Conservation (phyloP, 1,140 invertebrate species). For the Drosophila serrata region DNA sequence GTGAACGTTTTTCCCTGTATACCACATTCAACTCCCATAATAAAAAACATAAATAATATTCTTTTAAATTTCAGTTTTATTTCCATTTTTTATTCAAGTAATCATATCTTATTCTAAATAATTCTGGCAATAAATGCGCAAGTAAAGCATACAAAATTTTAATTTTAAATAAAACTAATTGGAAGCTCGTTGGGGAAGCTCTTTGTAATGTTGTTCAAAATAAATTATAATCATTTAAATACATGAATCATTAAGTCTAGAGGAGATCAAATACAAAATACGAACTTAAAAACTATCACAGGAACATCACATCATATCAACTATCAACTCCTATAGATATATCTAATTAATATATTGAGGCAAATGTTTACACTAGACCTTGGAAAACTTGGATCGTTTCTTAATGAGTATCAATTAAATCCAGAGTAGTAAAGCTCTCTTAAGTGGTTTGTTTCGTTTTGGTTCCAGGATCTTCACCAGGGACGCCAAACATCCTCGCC, state of each 20-base stretch:
- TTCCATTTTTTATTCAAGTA: slow-evolving; percentile 5
- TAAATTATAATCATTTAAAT: slow-evolving; percentile 34
- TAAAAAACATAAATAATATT: not conserved
- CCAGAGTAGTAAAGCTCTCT: slow-evolving; percentile 73
- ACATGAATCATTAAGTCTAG: slow-evolving; percentile 41
- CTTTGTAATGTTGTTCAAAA: slow-evolving; percentile 23
- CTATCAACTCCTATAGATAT: slow-evolving; percentile 29
- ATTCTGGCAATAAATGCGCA: slow-evolving; percentile 24
- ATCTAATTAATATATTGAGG: slow-evolving; percentile 41
- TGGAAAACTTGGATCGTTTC: slow-evolving; percentile 64
- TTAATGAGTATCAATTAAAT: slow-evolving; percentile 44
- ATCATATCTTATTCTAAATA: slow-evolving; percentile 17
- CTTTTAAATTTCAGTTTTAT: not conserved
- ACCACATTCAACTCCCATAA: not conserved
- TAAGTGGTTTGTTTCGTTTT: slow-evolving; percentile 17
- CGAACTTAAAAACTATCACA: slow-evolving; percentile 81
- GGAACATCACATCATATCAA: slow-evolving; percentile 78
- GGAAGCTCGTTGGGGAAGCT: slow-evolving; percentile 72
- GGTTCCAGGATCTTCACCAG: slow-evolving; percentile 48
- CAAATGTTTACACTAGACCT: slow-evolving; percentile 56
- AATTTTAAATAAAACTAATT: slow-evolving; percentile 27
- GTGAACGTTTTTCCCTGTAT: too few relatives aligned
- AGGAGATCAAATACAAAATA: slow-evolving; percentile 71
- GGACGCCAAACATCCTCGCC: slow-evolving; percentile 81
- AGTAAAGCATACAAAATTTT: slow-evolving; percentile 21